Base-by-base conservation (phyloP, 2,888 invertebrate genomes). In the Stenodera caucasica region DNA sequence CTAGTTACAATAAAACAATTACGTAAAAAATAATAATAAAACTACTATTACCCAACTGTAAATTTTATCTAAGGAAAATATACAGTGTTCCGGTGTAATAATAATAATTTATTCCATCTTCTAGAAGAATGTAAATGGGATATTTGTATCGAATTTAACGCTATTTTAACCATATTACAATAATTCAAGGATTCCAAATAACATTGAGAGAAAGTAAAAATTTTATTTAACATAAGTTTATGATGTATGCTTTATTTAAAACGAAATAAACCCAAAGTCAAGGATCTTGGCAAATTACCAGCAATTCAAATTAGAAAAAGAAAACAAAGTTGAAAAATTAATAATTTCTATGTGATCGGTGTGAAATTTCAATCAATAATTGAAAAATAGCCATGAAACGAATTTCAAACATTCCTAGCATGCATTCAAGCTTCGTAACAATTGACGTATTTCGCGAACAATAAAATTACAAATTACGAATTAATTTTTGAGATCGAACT, bases 121-220 rank as follows among this genome's bases (percentile, higher is more conserved):
- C 8, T 52, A n/a, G 29, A 18, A 29, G 11, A 52, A 30, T 33
- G 32, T 21, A 14, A 32, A 52, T 49, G 8, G 23, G 23, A 49
- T 29, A 49, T 52, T 52, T 52, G 52, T 52, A 32, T 11, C 32
- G 4, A 52, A 52, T 52, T 52, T 52, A 32, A 32, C 52, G 52
- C 52, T 33, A 33, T 52, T 52, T 52, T 32, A 52, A 32, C 29
- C 2, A 32, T n/a, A 50, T 15, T 29, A 49, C 49, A 49, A 49
- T 50, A 50, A 18, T 50, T 50, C 14, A 50, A 52, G 52, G 18
- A 14, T 40, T 9, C 18, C 0, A 2, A 40, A 32, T 32, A 12
- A 11, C 1, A 45, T 21, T 1, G 21, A 45, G 3, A 45, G 21
- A 40, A 21, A 45, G 21, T 21, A 37, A 3, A 35, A 1, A n/a